phyloP scores from a whole-genome alignment of 2,113 vertebrate species.

The Cnemophilus loriae region DNA sequence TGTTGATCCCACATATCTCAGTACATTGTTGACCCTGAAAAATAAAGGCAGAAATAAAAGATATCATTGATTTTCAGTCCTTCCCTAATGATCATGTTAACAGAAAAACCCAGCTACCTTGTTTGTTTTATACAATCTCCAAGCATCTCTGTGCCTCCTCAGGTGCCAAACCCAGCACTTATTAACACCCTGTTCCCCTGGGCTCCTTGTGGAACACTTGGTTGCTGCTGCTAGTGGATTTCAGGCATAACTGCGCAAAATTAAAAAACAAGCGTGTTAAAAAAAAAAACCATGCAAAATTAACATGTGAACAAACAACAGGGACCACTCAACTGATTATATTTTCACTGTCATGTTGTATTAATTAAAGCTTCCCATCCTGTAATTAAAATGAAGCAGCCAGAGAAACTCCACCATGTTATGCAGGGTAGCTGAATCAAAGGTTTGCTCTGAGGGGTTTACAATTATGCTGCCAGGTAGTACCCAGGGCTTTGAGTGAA shows the following conservation, averaged over 20 bases:
- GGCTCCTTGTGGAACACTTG: constrained; percentile 1
- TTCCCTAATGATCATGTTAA: constrained; percentile 14
- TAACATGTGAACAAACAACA: constrained; percentile 20
- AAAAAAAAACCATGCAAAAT: not conserved
- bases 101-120: not conserved
- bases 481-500: not conserved
- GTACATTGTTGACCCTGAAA: not conserved
- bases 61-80: constrained; percentile 21
- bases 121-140: not conserved
- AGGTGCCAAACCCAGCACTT: constrained; percentile 23
- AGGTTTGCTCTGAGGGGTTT: not conserved
- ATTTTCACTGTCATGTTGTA: constrained; percentile 45
- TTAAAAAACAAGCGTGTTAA: constrained; percentile 7
- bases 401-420: not conserved
- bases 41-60: not conserved
- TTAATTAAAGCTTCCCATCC: constrained; percentile 27
- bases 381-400: constrained; percentile 22
- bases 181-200: constrained; percentile 1
- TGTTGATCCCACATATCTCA: not conserved
- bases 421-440: not conserved
- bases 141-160: not conserved
- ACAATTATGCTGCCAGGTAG: not conserved
- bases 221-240: not conserved
- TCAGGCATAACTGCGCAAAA: not conserved
- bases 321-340: constrained; percentile 15